phyloP scores from a whole-genome alignment of 2,888 invertebrate species.

The Andrena camellia region DNA sequence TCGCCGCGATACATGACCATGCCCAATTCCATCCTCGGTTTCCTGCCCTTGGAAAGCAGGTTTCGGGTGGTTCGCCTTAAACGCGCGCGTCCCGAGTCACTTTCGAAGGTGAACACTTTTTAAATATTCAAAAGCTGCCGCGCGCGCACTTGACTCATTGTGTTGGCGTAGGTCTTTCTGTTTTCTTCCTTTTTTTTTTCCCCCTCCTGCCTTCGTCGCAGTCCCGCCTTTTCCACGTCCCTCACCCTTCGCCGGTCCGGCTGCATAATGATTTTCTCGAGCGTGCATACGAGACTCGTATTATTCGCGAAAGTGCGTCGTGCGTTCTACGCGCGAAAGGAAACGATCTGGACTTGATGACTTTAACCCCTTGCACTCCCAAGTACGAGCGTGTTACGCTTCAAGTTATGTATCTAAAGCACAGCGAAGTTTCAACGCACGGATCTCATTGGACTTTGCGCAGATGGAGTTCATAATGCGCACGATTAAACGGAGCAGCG shows the following conservation, averaged over 20 bases:
- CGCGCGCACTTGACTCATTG: conserved; percentile 61
- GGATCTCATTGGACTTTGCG: too few relatives aligned
- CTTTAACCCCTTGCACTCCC: neutral
- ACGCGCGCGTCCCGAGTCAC: conserved; percentile 8
- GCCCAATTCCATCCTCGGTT: conserved; percentile 52
- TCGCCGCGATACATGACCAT: conserved; percentile 52
- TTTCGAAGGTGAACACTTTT: conserved; percentile 45
- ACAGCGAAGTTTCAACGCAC: neutral
- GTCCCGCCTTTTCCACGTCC: neutral
- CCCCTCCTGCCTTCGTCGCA: neutral
- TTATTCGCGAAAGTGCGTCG: neutral
- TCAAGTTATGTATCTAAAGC: too few relatives aligned
- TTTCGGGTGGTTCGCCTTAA: conserved; percentile 36
- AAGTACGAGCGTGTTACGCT: neutral
- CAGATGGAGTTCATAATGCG: too few relatives aligned
- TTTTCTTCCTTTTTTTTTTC: neutral
- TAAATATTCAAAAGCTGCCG: conserved; percentile 53
- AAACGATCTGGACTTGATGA: neutral
- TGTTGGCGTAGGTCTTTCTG: conserved; percentile 74
- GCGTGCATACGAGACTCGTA: neutral
- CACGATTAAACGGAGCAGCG: too few relatives aligned
- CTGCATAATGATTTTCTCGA: neutral
- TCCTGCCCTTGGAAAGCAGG: conserved; percentile 52
- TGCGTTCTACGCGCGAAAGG: neutral
- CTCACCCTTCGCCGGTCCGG: neutral